These are phyloP conservation scores for Philaethria dido DNA, from an alignment of 2,888 invertebrate genomes.

Conservation along the genomic window DNA sequence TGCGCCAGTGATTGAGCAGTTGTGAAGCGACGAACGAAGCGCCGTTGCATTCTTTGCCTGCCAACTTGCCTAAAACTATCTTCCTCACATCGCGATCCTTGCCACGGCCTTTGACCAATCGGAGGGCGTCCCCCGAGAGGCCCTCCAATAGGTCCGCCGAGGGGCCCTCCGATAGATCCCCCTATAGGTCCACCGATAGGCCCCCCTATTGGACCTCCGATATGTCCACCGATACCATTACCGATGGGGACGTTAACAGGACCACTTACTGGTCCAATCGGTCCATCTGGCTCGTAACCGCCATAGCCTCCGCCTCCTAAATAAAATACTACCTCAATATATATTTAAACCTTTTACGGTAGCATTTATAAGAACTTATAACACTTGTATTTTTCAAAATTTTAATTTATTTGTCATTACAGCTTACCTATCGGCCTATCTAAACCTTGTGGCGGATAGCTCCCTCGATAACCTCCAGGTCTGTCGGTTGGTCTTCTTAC, in stretches of 20 bases:
- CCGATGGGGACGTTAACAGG: slow-evolving; percentile 53
- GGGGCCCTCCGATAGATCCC: slow-evolving; percentile 65
- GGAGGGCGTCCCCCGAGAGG: slow-evolving; percentile 62
- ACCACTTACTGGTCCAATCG: slow-evolving; percentile 60
- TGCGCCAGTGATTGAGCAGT: slow-evolving; percentile 89
- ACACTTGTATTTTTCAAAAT: too few species aligned
- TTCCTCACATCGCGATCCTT: slow-evolving; percentile 89
- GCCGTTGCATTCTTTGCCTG: slow-evolving; percentile 90
- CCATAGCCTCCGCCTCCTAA: slow-evolving; percentile 55
- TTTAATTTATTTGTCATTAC: neutral
- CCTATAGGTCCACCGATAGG: slow-evolving; percentile 57
- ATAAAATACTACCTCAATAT: slow-evolving; percentile 2
- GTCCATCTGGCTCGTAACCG: slow-evolving; percentile 73
- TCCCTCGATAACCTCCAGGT: slow-evolving; percentile 81
- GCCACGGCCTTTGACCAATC: slow-evolving; percentile 68
- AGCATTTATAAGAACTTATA: too few species aligned
- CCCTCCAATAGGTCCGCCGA: slow-evolving; percentile 64
- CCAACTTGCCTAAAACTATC: slow-evolving; percentile 94
- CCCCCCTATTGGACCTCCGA: slow-evolving; percentile 54
- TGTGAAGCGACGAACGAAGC: slow-evolving; percentile 89
- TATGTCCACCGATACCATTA: slow-evolving; percentile 43
- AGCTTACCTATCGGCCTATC: slow-evolving; percentile 68
- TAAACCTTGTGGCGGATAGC: slow-evolving; percentile 73
- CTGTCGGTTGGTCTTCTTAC: slow-evolving; percentile 68
- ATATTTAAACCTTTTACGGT: too few species aligned